A percentile compares a stretch with the other conserved stretches of the same genome.
Conservation (phyloP, 2,888 invertebrate species). For the Keiferia lycopersicella region DNA sequence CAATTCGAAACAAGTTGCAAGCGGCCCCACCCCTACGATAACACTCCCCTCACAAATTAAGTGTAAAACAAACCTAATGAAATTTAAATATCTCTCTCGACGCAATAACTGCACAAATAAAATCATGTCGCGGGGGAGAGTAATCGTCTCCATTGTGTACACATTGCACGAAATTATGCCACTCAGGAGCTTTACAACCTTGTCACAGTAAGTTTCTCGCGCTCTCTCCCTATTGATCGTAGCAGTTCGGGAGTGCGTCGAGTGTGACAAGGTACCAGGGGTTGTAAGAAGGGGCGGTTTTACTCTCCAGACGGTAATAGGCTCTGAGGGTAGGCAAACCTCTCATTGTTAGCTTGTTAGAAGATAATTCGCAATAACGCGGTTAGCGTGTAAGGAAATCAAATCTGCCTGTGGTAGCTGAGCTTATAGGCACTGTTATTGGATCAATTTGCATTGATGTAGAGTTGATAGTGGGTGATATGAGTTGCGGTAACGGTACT, state of each 20-base stretch:
- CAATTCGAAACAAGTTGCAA: conserved; percentile 64
- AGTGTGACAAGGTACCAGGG: conserved; percentile 65
- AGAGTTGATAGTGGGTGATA: conserved; percentile 18
- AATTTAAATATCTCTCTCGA: conserved; percentile 79
- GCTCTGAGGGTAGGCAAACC: conserved; percentile 73
- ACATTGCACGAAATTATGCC: conserved; percentile 66
- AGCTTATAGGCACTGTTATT: conserved; percentile 23
- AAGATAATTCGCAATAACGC: conserved; percentile 69
- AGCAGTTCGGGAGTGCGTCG: conserved; percentile 30
- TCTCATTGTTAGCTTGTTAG: conserved; percentile 79
- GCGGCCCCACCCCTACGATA: conserved; percentile 69
- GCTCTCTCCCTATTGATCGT: conserved; percentile 33
- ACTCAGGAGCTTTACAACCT: conserved; percentile 56
- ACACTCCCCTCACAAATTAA: conserved; percentile 78
- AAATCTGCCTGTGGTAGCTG: conserved; percentile 54
- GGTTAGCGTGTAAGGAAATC: conserved; percentile 58
- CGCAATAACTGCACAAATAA: conserved; percentile 80
- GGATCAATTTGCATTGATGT: conserved; percentile 24
- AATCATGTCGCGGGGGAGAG: conserved; percentile 77
- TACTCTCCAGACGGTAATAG: conserved; percentile 72
- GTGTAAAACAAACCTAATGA: conserved; percentile 82
- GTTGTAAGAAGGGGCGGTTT: conserved; percentile 67
- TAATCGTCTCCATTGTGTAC: conserved; percentile 77
- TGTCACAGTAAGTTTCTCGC: conserved; percentile 52
- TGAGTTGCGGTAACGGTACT: conserved; percentile 12